Base-by-base conservation (phyloP, 2,797 vertebrate genomes). In the Spheniscus humboldti region DNA sequence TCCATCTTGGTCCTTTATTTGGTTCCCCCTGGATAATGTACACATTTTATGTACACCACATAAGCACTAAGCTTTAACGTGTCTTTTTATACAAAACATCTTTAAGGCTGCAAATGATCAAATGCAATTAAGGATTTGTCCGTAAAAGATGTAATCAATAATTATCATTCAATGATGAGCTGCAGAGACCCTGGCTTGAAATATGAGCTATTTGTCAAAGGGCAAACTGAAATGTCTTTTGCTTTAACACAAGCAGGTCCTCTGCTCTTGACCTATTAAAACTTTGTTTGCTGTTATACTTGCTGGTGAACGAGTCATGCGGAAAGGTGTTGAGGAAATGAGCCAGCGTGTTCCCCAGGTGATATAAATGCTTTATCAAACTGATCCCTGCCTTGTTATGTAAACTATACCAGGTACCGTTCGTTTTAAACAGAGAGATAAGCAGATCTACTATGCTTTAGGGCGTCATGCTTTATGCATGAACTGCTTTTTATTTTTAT, bases 381-480 rank as follows among this genome's bases (percentile, higher is more conserved):
- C 98, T 95, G 97, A 98, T 98, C 98, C 98, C 97, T 98, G 97
- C 97, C 98, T 98, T 98, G 97, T 98, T 98, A 98, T 98, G 98
- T 98, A 98, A 98, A 98, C 98, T 96, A 96, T 96, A 98, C 92
- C 96, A 97, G 98, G 97, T 98, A 98, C 93, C 3, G 87, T 95
- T 98, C 97, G 28, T 98, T 98, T 98, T 98, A 98, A 98, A 98
- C 97, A 98, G 97, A 97, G 97, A 98, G 98, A 98, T 98, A 98
- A 98, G 98, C 98, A 98, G 98, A 98, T 98, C 98, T 98, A 98
- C 98, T 98, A 98, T 91, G 98, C 98, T 98, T 98, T 97, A 96
- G 98, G 98, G 97, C 97, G 5, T 98, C 98, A 98, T 98, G 98
- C 97, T 98, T 98, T 98, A 98, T 98, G 98, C 98, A 98, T 98